A percentile compares a stretch with the other conserved stretches of the same genome.
phyloP scores from a whole-genome alignment of 2,888 invertebrate species.

The Macrosiphum euphorbiae region DNA sequence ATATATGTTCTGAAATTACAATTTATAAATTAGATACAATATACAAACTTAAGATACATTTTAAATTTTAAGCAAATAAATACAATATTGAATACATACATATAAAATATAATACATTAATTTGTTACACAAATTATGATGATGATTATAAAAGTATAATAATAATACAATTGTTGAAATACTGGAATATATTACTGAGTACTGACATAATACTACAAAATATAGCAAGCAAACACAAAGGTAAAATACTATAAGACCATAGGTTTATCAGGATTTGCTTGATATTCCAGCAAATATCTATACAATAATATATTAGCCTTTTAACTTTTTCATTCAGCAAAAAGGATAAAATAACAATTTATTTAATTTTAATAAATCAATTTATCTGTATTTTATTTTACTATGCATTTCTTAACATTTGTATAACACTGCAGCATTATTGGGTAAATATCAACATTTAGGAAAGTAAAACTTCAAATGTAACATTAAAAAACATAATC shows the following conservation, averaged over 20 bases:
- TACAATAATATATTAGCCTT: not conserved
- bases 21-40: not conserved
- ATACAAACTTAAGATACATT: no score
- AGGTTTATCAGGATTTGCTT: not conserved
- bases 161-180: not conserved
- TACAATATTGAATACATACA: not conserved
- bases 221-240: not conserved
- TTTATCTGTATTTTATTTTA: not conserved
- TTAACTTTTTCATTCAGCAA: not conserved
- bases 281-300: not conserved
- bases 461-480: not conserved
- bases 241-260: not conserved
- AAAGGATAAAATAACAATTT: not conserved
- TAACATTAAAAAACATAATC: not conserved
- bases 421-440: not conserved
- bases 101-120: no score
- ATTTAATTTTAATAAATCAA: not conserved
- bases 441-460: not conserved
- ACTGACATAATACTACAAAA: not conserved
- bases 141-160: not conserved
- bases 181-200: not conserved
- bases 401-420: not conserved
- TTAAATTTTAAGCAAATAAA: not conserved
- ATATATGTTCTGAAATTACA: constrained; percentile 18
- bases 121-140: not conserved